phyloP scores from a whole-genome alignment of 2,888 invertebrate genomes.

The Caenorhabditis sp. region DNA sequence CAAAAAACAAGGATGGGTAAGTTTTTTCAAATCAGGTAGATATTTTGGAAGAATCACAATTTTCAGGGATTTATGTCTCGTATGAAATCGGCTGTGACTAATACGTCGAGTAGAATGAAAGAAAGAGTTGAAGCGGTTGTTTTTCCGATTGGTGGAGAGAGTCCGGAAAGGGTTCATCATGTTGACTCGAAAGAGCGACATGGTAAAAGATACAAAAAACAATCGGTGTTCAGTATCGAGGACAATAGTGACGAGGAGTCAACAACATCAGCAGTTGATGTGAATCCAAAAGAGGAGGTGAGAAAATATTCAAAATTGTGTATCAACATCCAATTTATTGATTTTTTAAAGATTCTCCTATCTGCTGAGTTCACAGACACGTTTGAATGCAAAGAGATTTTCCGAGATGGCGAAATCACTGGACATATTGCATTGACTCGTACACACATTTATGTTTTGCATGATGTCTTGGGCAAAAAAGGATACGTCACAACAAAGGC shows the following conservation, averaged over 20 bases:
- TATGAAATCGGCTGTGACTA: constrained; percentile 27
- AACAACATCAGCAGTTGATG: constrained; percentile 25
- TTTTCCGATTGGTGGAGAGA: constrained; percentile 16
- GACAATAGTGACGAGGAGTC: constrained; percentile 47
- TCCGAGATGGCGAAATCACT: constrained; percentile 70
- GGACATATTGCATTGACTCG: constrained; percentile 61
- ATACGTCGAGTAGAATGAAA: constrained; percentile 32
- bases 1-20: constrained; percentile 28
- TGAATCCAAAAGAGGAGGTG: constrained; percentile 46
- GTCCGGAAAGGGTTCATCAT: constrained; percentile 73
- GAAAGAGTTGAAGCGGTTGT: constrained; percentile 37
- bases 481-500: constrained; percentile 87
- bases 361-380: constrained; percentile 82
- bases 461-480: constrained; percentile 47
- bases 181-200: constrained; percentile 85
- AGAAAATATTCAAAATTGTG: not conserved
- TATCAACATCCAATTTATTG: not conserved
- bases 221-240: constrained; percentile 53
- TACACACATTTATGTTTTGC: constrained; percentile 65
- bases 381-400: constrained; percentile 90
- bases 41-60: too few species aligned
- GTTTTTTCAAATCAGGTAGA: constrained; percentile 5
- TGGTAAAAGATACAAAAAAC: constrained; percentile 75
- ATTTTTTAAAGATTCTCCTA: constrained; percentile 35
- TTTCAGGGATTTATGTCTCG: constrained; percentile 33